Base-by-base conservation (phyloP, 1,140 invertebrate species). In the Drosophila arizonae region DNA sequence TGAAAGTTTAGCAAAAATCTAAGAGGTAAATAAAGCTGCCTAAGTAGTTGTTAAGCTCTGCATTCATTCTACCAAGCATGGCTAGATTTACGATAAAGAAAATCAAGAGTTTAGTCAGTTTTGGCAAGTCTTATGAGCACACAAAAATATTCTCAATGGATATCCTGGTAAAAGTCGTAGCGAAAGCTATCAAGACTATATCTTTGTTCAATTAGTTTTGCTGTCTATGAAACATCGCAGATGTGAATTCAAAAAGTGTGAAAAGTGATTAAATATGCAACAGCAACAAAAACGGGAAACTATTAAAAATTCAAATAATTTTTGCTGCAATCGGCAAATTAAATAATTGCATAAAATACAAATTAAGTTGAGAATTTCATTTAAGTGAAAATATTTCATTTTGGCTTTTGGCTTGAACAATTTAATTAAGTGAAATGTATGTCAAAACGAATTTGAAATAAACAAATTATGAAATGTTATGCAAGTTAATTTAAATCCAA, bases 391-490 rank as follows among this genome's bases (percentile, higher is more conserved):
- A 33, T 33, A 33, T n/a, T 26, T 28, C 15, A 26, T 15, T 28
- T 8, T 8, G 39, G 52, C 33, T 33, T 21, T 39, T 24, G 43
- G 33, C 24, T 13, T 39, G 2, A 39, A 11, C 4, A 45, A 45
- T 57, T 57, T 28, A 43, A 15, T 58, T 15, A 26, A 41, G 33
- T 41, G 8, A 45, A 57, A 21, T 43, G 36, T 39, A 11, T 55
- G 15, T 13, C 21, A 28, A 15, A 57, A 45, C 45, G 54, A 33
- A 54, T 36, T 45, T 17, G 21, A 13, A 21, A 8, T 17, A 46
- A 21, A 46, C 33, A 64, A 67, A 64, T 77, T 75, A 81, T 80
- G 73, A 70, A 80, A 67, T 72, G 77, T 24, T 55, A 50, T 58
- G 68, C 28, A 33, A 55, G 60, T 61, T 55, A 36, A 74, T 77